Percentiles rank a stretch among this genome's conserved stretches.
These are phyloP conservation scores for Unio delphinus DNA, from an alignment of 2,888 invertebrate genomes.

Conservation along the genomic window DNA sequence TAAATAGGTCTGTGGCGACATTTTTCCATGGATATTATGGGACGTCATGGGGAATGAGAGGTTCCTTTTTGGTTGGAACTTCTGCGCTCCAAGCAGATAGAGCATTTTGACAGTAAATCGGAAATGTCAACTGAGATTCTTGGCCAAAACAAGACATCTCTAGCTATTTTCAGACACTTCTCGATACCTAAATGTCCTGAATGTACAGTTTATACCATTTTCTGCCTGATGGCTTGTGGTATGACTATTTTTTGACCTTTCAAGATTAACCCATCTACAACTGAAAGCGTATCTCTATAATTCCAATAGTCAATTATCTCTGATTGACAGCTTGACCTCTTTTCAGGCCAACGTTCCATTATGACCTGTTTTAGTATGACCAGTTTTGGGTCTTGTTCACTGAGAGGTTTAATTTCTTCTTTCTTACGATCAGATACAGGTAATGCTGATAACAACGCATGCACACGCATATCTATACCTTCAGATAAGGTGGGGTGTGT, in stretches of 20 bases:
- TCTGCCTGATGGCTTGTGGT: slow-evolving; percentile 13
- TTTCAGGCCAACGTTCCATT: no score
- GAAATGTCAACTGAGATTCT: slow-evolving; percentile 24
- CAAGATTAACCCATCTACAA: slow-evolving; percentile 16
- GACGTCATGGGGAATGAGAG: slow-evolving; percentile 17
- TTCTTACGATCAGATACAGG: no score
- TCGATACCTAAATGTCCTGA: slow-evolving; percentile 34
- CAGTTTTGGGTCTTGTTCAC: no score
- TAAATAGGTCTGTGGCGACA: slow-evolving; percentile 32
- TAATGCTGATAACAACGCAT: no score
- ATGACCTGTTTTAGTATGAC: no score
- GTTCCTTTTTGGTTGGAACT: slow-evolving; percentile 32
- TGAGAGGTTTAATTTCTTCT: no score
- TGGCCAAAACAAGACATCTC: slow-evolving; percentile 37
- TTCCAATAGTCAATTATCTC: no score
- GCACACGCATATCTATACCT: no score
- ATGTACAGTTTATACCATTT: slow-evolving; percentile 31
- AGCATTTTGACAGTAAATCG: slow-evolving; percentile 20
- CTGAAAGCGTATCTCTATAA: slow-evolving; percentile 3
- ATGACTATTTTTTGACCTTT: slow-evolving; percentile 21
- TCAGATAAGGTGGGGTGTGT: no score
- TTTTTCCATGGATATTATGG: slow-evolving; percentile 28
- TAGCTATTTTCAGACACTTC: slow-evolving; percentile 27
- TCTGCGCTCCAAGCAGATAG: slow-evolving; percentile 17
- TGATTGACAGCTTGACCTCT: no score